Evolutionary conservation across 2,888 invertebrate genomes (phyloP), one percentile per base, ranked within the genome.

Genomic region (Metacarcinus magister): DNA sequence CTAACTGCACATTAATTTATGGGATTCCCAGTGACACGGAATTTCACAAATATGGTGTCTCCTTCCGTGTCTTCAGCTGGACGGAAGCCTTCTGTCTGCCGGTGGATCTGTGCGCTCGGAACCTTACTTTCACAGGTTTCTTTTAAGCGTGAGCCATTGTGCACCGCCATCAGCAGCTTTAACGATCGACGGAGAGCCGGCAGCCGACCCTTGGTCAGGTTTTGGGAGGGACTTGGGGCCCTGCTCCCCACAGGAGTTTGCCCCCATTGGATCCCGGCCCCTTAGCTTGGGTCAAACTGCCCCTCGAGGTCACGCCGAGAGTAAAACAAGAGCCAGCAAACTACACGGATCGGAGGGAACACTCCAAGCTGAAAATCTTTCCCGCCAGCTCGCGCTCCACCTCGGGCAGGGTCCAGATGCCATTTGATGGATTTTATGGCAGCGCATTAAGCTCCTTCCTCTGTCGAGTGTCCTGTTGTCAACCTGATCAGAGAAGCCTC

Each of bases 1-100:
- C 96, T 97, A 97, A 97, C 96, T 97, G 96, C 96, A 96, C 96
- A 97, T 97, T 97, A 97, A 97, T 97, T 97, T 97, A 97, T 97
- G 96, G 96, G 96, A 95, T 96, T 97, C 96, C 93, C 93, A 96
- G 96, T 95, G 94, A 96, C 96, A 94, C 96, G 96, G 94, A 96
- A 96, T 96, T 92, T 94, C 96, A 92, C 96, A 96, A 96, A 96
- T 96, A 96, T 94, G 96, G 96, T 94, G 89, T 94, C 90, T 94
- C 94, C 90, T 91, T 94, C 94, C 87, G 48, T 93, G 54, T 67
- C 92, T 96, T 94, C 92, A 60, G 91, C 48, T 94, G 94, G 82
- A 91, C 67, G 75, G 28, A 44, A 94, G 75, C 48, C 82, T 92
- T 39, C 39, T 75, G n/a, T 91, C 82, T 93, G 54, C 82, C 90